Evolutionary conservation across 2,888 invertebrate species (phyloP).

Genomic region (Cheilosia vulpina): DNA sequence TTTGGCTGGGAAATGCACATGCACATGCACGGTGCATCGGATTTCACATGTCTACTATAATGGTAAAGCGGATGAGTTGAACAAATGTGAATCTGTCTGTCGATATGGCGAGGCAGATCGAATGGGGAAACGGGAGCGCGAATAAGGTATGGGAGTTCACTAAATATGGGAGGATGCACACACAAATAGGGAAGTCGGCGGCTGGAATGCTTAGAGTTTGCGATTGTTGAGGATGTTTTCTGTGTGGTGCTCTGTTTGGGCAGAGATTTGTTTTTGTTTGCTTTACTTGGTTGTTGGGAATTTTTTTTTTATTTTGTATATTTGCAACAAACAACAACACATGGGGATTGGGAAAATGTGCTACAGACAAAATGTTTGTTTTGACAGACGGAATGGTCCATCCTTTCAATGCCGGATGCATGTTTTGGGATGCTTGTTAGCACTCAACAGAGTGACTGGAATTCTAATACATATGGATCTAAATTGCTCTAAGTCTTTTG

Average conservation of each 20-base stretch:
- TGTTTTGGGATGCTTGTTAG: too few relatives aligned
- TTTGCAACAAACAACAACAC: conserved; percentile 5
- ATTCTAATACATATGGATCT: too few relatives aligned
- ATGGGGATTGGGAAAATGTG: conserved; percentile 10
- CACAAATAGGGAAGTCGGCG: conserved; percentile 68
- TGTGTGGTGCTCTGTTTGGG: conserved; percentile 35
- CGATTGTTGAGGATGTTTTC: conserved; percentile 24
- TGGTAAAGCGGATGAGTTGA: conserved; percentile 46
- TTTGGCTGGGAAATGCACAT: conserved; percentile 32
- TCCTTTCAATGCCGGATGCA: background rate
- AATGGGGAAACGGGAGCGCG: conserved; percentile 65
- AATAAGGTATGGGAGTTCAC: conserved; percentile 65
- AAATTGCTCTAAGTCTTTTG: too few relatives aligned
- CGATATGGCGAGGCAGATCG: conserved; percentile 35
- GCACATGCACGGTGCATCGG: conserved; percentile 31
- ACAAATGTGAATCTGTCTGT: conserved; percentile 29
- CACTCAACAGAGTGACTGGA: too few relatives aligned
- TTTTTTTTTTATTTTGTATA: conserved; percentile 19
- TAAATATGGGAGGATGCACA: conserved; percentile 65
- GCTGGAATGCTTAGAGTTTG: conserved; percentile 52
- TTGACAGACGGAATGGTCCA: background rate
- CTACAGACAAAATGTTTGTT: background rate
- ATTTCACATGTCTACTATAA: conserved; percentile 26
- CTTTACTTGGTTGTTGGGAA: conserved; percentile 19
- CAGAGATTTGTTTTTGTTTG: conserved; percentile 47